Conservation (phyloP, 2,113 vertebrate species). For the Fregata magnificens region DNA sequence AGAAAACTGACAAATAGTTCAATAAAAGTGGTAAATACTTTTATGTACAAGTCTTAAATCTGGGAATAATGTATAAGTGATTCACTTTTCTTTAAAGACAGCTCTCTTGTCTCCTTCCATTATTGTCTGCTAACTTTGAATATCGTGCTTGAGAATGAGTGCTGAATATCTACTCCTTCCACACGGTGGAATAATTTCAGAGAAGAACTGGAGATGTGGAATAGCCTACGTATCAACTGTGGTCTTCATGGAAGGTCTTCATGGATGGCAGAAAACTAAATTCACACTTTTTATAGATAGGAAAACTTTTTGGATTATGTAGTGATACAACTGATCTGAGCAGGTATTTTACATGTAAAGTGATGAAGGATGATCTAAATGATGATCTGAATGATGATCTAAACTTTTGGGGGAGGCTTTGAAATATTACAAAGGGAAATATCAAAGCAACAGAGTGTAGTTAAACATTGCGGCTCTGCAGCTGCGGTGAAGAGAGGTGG, state of each 20-base stretch:
- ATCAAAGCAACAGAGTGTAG: background rate
- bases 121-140: background rate
- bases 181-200: background rate
- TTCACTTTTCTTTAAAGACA: background rate
- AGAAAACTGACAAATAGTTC: background rate
- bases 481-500: background rate
- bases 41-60: background rate
- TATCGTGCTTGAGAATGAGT: background rate
- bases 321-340: background rate
- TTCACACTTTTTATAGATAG: rapidly evolving
- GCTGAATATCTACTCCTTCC: background rate
- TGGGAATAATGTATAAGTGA: background rate
- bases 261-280: background rate
- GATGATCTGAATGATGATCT: too few species aligned
- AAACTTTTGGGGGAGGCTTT: background rate
- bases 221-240: background rate
- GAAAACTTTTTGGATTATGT: background rate
- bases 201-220: background rate
- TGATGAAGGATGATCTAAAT: background rate
- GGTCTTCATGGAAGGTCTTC: background rate
- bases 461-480: background rate
- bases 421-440: background rate
- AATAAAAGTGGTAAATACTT: background rate
- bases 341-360: background rate
- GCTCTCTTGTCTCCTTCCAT: background rate